Evolutionary conservation across 2,888 invertebrate genomes (phyloP).

Genomic region (Ariolimax columbianus): DNA sequence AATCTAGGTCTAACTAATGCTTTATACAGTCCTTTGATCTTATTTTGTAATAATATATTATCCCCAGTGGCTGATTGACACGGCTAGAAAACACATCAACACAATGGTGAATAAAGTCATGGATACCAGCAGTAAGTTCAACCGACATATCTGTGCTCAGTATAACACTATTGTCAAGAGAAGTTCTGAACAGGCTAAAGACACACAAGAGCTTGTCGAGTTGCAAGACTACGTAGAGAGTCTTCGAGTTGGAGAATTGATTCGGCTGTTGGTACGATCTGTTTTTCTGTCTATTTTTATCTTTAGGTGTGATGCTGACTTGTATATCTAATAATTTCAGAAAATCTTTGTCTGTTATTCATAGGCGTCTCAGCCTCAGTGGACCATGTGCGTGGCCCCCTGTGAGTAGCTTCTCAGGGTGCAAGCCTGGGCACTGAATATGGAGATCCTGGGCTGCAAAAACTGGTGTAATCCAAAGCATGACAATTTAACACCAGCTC

Average conservation of each 20-base stretch:
- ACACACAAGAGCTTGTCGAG: slow-evolving; percentile 75
- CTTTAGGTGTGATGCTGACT: too few relatives aligned
- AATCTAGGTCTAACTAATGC: too few relatives aligned
- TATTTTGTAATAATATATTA: neutral
- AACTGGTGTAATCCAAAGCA: too few relatives aligned
- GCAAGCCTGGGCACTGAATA: too few relatives aligned
- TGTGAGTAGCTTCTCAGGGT: too few relatives aligned
- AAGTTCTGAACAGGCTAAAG: slow-evolving; percentile 74
- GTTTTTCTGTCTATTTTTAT: neutral
- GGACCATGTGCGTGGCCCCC: too few relatives aligned
- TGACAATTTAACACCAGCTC: too few relatives aligned
- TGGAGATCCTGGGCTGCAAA: too few relatives aligned
- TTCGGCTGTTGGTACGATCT: slow-evolving; percentile 69
- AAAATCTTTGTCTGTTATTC: too few relatives aligned
- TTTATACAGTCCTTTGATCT: too few relatives aligned
- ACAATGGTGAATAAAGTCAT: slow-evolving; percentile 74
- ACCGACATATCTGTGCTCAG: slow-evolving; percentile 76
- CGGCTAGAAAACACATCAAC: slow-evolving; percentile 66
- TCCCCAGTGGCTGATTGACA: slow-evolving; percentile 73
- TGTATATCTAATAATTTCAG: too few relatives aligned
- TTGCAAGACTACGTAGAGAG: slow-evolving; percentile 77
- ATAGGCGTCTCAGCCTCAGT: too few relatives aligned
- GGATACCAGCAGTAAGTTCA: slow-evolving; percentile 73
- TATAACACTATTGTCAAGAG: slow-evolving; percentile 76
- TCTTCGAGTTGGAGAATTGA: slow-evolving; percentile 72